These are phyloP conservation scores for Sceliomorpha sp. DNA, from an alignment of 2,888 invertebrate genomes.

Conservation along the genomic window DNA sequence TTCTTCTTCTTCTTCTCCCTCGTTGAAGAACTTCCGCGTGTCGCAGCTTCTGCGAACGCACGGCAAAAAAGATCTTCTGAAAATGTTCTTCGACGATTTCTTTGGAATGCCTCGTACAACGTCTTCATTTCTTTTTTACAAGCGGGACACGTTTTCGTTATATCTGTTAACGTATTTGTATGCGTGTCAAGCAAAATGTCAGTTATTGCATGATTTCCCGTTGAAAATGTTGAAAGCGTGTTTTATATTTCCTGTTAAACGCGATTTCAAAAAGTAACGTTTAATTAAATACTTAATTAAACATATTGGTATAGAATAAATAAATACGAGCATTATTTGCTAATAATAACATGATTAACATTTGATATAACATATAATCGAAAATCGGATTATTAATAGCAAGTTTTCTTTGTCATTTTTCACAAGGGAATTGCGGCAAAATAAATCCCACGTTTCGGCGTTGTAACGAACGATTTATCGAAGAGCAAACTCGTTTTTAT, in stretches of 20 bases:
- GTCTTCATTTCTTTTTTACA: slow-evolving; percentile 11
- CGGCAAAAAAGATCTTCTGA: slow-evolving; percentile 40
- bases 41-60: slow-evolving; percentile 43
- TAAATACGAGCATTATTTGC: not conserved
- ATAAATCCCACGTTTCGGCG: too few relatives aligned
- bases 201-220: not conserved
- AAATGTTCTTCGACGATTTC: slow-evolving; percentile 42
- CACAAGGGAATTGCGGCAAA: too few relatives aligned
- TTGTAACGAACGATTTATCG: too few relatives aligned
- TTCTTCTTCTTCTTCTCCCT: slow-evolving; percentile 27
- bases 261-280: not conserved
- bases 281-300: not conserved
- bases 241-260: too few relatives aligned
- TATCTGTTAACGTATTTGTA: slow-evolving; percentile 13
- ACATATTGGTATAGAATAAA: not conserved
- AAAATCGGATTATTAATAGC: not conserved
- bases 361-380: not conserved
- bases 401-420: too few relatives aligned
- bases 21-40: slow-evolving; percentile 38
- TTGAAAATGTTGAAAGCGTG: not conserved
- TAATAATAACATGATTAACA: not conserved
- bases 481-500: too few relatives aligned
- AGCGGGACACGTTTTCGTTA: slow-evolving; percentile 32
- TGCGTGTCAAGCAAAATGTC: slow-evolving; percentile 7
- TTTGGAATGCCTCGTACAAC: slow-evolving; percentile 29